Conservation (phyloP, 1,140 invertebrate species). For the Calephelis nemesis region DNA sequence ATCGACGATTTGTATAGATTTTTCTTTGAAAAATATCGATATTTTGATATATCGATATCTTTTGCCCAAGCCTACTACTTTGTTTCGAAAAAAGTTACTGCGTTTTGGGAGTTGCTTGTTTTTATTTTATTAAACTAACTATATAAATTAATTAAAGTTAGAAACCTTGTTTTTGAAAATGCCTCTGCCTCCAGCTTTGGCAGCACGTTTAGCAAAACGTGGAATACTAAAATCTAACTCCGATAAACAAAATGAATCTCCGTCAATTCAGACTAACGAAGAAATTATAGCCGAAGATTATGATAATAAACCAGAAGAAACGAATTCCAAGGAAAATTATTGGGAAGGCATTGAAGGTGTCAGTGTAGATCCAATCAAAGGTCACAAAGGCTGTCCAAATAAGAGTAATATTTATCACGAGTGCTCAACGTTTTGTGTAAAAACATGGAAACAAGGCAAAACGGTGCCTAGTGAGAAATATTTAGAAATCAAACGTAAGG, state of each 20-base stretch:
- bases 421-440: constrained; percentile 93
- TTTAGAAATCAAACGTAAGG: constrained; percentile 85
- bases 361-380: constrained; percentile 81
- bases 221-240: constrained; percentile 83
- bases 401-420: constrained; percentile 97
- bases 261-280: constrained; percentile 82
- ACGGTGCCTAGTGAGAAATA: constrained; percentile 86
- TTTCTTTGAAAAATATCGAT: too few species aligned
- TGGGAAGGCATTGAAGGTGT: constrained; percentile 79
- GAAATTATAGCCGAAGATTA: constrained; percentile 95
- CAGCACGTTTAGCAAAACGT: constrained; percentile 91
- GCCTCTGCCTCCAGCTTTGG: constrained; percentile 92
- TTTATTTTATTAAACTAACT: too few species aligned
- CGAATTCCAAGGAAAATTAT: constrained; percentile 59
- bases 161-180: constrained; percentile 69
- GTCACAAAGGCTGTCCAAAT: constrained; percentile 94
- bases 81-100: too few species aligned
- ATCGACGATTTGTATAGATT: too few species aligned
- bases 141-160: too few species aligned
- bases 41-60: too few species aligned
- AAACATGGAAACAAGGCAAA: constrained; percentile 91
- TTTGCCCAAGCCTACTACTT: too few species aligned
- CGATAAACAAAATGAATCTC: constrained; percentile 53
- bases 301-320: constrained; percentile 79
- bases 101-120: too few species aligned